Evolutionary conservation across 1,140 invertebrate species (phyloP), one percentile per base, ranked within the genome.

Genomic region (Samia ricini): DNA sequence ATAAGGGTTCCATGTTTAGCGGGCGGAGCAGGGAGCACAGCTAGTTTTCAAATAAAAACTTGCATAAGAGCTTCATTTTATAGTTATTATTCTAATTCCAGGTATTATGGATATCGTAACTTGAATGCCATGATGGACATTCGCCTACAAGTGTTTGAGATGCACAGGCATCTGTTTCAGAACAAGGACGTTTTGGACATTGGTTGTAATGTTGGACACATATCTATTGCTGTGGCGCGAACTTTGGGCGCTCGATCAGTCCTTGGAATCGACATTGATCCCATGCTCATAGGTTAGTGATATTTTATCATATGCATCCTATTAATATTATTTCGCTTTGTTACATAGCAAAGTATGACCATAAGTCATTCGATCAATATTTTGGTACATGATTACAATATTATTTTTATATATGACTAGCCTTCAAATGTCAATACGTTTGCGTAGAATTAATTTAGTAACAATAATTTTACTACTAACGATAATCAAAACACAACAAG

Each of bases 191-290:
- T 99, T 21, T 91, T 99, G 48, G 99, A 99, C 81, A 97, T 99
- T 81, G 99, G 99, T 8, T 99, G 99, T 86, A 99, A 99, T 92
- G 95, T 98, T 69, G 99, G 99, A 2, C 96, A 98, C 81, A 93
- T 99, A 52, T 98, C 98, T 2, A 91, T 96, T 19, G 94, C 94
- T 0, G 92, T 99, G 55, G 98, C 97, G 0, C 92, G 96, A 66
- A 95, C 98, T 74, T 95, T 97, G 79, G 91, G 93, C 29, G 97
- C 98, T 2, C 93, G 93, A 60, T 95, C 94, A 71, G 95, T 99
- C 60, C 93, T 97, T 36, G 99, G 99, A 36, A 95, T 99, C 51
- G 99, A 99, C 84, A 99, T 99, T 76, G 99, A 99, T 91, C 91
- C 94, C 29, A 94, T 95, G 62, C 91, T 99, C 58, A 96, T 99